phyloP scores from a whole-genome alignment of 23 tunicate species.

The Halocynthia roretzi region DNA sequence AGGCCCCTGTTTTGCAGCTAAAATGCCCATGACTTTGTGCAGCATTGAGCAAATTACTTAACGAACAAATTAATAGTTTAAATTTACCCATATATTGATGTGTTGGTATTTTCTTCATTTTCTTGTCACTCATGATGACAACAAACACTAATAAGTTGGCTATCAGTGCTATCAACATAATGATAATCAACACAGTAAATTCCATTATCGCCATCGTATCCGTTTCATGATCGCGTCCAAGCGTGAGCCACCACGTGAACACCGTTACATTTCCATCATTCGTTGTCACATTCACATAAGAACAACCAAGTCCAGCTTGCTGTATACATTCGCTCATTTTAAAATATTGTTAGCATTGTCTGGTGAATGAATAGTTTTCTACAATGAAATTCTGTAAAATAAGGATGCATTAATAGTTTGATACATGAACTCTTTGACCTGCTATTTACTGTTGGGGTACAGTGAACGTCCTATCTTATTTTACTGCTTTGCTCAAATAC shows the following conservation, averaged over 20 bases:
- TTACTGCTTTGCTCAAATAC: too few species aligned
- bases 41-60: too few species aligned
- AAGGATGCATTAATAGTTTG: too few species aligned
- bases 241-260: constrained; percentile 41
- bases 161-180: constrained; percentile 8
- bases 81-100: constrained; percentile 38
- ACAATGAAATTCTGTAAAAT: too few species aligned
- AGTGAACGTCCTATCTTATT: too few species aligned
- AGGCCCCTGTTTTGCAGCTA: too few species aligned
- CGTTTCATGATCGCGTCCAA: constrained; percentile 4
- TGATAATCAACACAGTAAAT: constrained; percentile 15
- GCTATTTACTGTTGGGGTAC: too few species aligned
- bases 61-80: neutral
- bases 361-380: too few species aligned
- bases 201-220: neutral
- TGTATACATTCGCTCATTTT: neutral
- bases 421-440: too few species aligned
- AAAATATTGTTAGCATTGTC: too few species aligned
- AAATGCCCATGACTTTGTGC: too few species aligned
- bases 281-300: constrained; percentile 26
- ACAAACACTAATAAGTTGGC: constrained; percentile 20
- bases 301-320: constrained; percentile 11
- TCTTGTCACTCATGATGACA: constrained; percentile 14
- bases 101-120: constrained; percentile 26
- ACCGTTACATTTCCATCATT: constrained; percentile 9